Evolutionary conservation across 2,113 vertebrate genomes (phyloP).

Genomic region (Gulo gulo): DNA sequence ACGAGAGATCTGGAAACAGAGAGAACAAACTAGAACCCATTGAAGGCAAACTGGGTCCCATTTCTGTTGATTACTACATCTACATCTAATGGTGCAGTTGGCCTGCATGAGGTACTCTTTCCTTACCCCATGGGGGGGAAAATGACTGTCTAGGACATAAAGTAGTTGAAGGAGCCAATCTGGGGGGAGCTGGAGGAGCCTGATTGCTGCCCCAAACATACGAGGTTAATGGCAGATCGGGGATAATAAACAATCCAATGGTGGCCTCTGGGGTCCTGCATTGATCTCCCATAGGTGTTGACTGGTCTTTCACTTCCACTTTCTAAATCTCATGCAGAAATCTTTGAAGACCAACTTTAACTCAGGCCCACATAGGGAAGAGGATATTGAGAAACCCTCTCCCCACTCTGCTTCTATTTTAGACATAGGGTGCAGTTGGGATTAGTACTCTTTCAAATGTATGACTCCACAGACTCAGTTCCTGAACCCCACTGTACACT

Average conservation of each 20-base stretch:
- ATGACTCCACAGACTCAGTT: neutral
- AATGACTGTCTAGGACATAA: neutral
- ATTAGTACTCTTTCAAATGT: neutral
- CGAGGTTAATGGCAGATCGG: neutral
- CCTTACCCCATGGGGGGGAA: neutral
- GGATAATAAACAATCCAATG: neutral
- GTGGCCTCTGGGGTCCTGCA: neutral
- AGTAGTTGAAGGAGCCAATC: neutral
- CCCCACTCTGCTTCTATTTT: neutral
- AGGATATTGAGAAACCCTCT: neutral
- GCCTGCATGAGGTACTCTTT: neutral
- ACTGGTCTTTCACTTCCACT: neutral
- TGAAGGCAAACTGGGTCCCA: neutral
- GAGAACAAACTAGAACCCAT: neutral
- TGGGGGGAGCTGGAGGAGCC: too few species aligned
- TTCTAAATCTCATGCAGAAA: neutral
- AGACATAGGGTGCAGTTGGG: neutral
- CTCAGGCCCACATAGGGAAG: neutral
- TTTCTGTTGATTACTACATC: too few species aligned
- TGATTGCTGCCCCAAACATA: neutral
- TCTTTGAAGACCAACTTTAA: neutral
- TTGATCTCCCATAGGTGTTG: too few species aligned
- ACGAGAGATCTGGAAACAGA: neutral
- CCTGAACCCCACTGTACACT: neutral
- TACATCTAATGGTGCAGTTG: neutral